phyloP scores from a whole-genome alignment of 1,140 invertebrate species.

The Tenebrio molitor region DNA sequence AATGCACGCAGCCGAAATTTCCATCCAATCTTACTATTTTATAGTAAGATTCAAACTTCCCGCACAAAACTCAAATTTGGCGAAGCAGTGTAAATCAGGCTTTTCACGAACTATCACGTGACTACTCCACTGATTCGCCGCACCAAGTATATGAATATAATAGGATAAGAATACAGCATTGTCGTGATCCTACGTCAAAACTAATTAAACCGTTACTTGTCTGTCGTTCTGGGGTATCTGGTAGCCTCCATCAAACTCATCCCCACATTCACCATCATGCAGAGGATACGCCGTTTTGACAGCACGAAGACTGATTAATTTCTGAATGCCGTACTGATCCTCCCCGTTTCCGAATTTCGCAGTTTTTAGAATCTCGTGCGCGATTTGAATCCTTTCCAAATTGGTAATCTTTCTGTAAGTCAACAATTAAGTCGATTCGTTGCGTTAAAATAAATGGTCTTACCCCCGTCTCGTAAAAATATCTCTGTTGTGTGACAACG shows the following conservation, averaged over 20 bases:
- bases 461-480: neutral
- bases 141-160: too few species aligned
- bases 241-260: constrained; percentile 29
- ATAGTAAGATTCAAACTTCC: too few species aligned
- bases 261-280: constrained; percentile 70
- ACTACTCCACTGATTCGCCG: too few species aligned
- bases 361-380: constrained; percentile 54
- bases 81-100: too few species aligned
- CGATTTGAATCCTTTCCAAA: constrained; percentile 57
- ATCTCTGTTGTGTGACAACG: neutral
- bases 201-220: constrained; percentile 58
- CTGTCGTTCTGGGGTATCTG: constrained; percentile 65
- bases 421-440: too few species aligned
- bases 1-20: too few species aligned
- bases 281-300: constrained; percentile 75
- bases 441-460: too few species aligned
- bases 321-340: constrained; percentile 70
- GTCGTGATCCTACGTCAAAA: neutral
- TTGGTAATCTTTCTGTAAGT: neutral
- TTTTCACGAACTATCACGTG: too few species aligned
- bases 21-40: too few species aligned
- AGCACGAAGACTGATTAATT: constrained; percentile 70
- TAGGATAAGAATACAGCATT: too few species aligned
- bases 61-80: too few species aligned
- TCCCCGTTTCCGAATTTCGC: constrained; percentile 51